phyloP scores from a whole-genome alignment of 2,113 vertebrate species.

The Menidia beryllina region DNA sequence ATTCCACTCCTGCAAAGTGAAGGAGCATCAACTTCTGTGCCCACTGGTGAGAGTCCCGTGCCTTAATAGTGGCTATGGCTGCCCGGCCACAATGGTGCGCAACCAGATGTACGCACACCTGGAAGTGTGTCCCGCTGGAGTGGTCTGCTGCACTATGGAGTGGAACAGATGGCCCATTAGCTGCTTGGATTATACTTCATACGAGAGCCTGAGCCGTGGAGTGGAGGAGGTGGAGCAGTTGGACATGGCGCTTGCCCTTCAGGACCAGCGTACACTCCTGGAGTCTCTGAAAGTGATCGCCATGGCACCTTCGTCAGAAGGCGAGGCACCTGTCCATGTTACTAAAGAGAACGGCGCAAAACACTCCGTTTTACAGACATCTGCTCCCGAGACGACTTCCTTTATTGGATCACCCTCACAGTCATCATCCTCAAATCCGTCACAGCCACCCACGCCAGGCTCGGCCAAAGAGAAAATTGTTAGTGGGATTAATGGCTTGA shows the following conservation, averaged over 20 bases:
- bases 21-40: conserved; percentile 93
- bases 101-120: conserved; percentile 94
- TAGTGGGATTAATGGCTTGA: conserved; percentile 87
- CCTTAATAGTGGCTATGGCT: conserved; percentile 93
- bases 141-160: conserved; percentile 98
- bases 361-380: conserved; percentile 10
- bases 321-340: conserved; percentile 70
- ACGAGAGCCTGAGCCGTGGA: conserved; percentile 92
- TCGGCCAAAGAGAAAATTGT: conserved; percentile 82
- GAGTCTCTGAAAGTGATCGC: conserved; percentile 95
- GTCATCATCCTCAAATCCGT: conserved; percentile 10
- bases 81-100: conserved; percentile 88
- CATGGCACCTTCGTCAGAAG: conserved; percentile 87
- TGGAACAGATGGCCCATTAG: conserved; percentile 98
- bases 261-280: conserved; percentile 94
- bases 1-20: conserved; percentile 93
- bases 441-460: conserved; percentile 35
- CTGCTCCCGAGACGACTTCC: conserved; percentile 18
- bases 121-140: conserved; percentile 93
- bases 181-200: conserved; percentile 92
- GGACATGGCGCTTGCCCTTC: conserved; percentile 96
- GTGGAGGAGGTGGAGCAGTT: conserved; percentile 94
- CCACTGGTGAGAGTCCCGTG: conserved; percentile 92
- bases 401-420: conserved; percentile 23
- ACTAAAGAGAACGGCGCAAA: conserved; percentile 20